A percentile compares a stretch with the other conserved stretches of the same genome.
Evolutionary conservation across 2,888 invertebrate species (phyloP).

Genomic region (Melikaiella ostensackeni): DNA sequence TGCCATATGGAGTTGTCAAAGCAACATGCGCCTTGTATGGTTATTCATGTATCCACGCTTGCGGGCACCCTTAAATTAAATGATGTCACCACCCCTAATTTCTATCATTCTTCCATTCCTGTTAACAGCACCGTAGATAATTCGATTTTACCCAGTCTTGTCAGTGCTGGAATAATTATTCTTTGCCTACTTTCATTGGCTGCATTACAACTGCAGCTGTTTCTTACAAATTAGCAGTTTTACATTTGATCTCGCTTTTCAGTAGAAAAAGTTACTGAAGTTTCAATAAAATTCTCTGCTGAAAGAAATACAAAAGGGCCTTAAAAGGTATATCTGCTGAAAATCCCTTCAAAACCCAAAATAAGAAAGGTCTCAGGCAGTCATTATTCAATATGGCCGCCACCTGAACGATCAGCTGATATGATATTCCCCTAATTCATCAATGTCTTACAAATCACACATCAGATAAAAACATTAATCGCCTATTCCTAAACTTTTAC

Average conservation of each 20-base stretch:
- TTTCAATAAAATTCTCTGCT: no score
- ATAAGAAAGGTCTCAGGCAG: no score
- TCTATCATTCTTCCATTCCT: slow-evolving; percentile 65
- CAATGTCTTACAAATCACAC: no score
- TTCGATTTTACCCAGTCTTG: slow-evolving; percentile 59
- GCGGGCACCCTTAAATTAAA: slow-evolving; percentile 63
- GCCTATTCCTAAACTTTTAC: no score
- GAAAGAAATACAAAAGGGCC: no score
- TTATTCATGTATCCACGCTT: slow-evolving; percentile 47
- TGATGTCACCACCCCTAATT: slow-evolving; percentile 69
- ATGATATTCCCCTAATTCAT: no score
- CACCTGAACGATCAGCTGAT: no score
- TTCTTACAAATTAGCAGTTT: background rate
- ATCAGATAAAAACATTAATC: no score
- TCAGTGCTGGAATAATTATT: slow-evolving; percentile 48
- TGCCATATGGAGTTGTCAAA: slow-evolving; percentile 10
- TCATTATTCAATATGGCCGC: no score
- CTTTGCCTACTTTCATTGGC: slow-evolving; percentile 4
- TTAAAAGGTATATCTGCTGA: background rate
- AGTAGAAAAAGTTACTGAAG: no score
- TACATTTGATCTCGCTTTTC: no score
- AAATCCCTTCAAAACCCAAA: no score
- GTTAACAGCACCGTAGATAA: slow-evolving; percentile 62
- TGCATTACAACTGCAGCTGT: background rate
- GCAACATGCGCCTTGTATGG: slow-evolving; percentile 11